These are phyloP conservation scores for Capromys pilorides DNA, from an alignment of 2,797 vertebrate species.

Conservation along the genomic window DNA sequence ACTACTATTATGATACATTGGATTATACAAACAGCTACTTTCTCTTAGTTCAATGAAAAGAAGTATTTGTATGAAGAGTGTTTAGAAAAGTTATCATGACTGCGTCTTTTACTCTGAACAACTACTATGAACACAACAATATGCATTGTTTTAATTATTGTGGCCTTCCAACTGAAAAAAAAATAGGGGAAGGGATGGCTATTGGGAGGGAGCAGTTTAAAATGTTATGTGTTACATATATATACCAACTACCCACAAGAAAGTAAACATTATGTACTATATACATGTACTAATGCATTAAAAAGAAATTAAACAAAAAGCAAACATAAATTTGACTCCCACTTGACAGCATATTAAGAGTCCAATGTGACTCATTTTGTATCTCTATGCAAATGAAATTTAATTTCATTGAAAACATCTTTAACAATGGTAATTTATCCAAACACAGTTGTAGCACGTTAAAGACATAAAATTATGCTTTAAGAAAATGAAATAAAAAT, in stretches of 20 bases:
- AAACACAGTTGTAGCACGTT: not conserved
- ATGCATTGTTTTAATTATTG: too few species aligned
- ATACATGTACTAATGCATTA: not conserved
- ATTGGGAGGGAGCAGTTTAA: not conserved
- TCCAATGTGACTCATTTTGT: not conserved
- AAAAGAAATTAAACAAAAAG: not conserved
- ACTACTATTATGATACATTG: too few species aligned
- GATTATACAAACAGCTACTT: too few species aligned
- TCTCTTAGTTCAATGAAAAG: too few species aligned
- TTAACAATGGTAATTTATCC: not conserved
- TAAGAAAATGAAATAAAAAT: slow-evolving; percentile 17
- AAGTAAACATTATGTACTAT: not conserved
- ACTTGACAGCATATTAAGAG: not conserved
- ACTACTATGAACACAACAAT: too few species aligned
- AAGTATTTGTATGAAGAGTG: too few species aligned
- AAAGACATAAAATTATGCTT: not conserved
- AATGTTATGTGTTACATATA: not conserved
- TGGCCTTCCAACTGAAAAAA: too few species aligned
- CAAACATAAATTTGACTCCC: not conserved
- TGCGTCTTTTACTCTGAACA: too few species aligned
- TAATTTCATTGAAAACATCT: slow-evolving; percentile 7
- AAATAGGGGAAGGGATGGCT: not conserved
- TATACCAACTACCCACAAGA: not conserved
- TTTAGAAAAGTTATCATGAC: too few species aligned
- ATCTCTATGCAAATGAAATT: slow-evolving; percentile 29